phyloP scores from a whole-genome alignment of 2,888 invertebrate genomes.

The Acanthococcus lagerstroemiae region DNA sequence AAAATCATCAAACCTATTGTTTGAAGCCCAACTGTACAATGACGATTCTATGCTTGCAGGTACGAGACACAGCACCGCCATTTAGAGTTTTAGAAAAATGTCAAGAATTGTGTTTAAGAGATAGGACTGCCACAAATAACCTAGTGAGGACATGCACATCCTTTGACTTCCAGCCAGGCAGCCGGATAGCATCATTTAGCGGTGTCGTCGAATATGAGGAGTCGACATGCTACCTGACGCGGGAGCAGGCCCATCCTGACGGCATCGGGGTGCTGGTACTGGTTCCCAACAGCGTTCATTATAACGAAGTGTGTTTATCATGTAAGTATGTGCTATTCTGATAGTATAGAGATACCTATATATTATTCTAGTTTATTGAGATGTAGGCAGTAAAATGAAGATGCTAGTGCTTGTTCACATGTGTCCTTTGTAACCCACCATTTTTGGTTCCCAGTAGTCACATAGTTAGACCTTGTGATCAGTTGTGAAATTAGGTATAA shows the following conservation, averaged over 20 bases:
- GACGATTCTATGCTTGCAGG: no score
- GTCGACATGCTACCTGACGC: constrained; percentile 73
- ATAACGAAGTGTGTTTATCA: constrained; percentile 77
- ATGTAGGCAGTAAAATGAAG: background rate
- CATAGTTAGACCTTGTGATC: no score
- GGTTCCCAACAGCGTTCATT: constrained; percentile 80
- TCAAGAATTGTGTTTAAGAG: constrained; percentile 72
- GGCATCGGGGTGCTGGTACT: constrained; percentile 81
- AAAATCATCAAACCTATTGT: background rate
- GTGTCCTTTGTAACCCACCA: no score
- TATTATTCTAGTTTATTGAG: background rate
- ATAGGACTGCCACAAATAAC: constrained; percentile 65
- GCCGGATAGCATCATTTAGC: constrained; percentile 70
- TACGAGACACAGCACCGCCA: constrained; percentile 71
- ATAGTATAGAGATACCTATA: no score
- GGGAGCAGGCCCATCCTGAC: constrained; percentile 77
- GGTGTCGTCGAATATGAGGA: constrained; percentile 77
- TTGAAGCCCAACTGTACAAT: background rate
- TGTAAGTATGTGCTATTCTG: constrained; percentile 58
- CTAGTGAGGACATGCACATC: constrained; percentile 75
- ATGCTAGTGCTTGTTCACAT: no score
- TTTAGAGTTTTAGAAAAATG: constrained; percentile 82
- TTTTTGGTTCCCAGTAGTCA: no score
- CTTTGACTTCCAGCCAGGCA: constrained; percentile 83
- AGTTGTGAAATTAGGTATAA: no score